These are phyloP conservation scores for Ctenoplectra terminalis DNA, from an alignment of 1,140 invertebrate species.

Conservation along the genomic window DNA sequence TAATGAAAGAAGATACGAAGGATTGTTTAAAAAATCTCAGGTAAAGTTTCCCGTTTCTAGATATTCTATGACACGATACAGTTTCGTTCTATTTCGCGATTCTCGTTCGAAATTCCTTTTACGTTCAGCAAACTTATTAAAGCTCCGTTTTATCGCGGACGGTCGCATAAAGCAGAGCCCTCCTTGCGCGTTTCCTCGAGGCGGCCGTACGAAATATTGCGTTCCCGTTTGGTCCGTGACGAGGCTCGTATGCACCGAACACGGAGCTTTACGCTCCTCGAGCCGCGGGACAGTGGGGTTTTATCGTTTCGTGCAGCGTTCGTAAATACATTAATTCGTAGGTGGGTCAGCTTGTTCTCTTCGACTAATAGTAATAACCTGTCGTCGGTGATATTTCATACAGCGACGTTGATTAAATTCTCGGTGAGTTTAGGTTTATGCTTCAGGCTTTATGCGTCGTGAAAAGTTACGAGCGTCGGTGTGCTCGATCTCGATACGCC, in stretches of 20 bases:
- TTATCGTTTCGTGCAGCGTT: constrained; percentile 50
- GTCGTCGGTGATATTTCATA: constrained; percentile 55
- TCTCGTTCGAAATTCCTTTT: not conserved
- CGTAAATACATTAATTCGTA: constrained; percentile 58
- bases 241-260: not conserved
- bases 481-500: constrained; percentile 31
- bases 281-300: not conserved
- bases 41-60: not conserved
- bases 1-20: too few species aligned
- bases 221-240: too few species aligned
- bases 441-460: constrained; percentile 41
- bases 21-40: too few species aligned
- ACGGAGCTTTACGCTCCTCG: not conserved
- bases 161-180: not conserved
- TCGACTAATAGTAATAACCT: constrained; percentile 60
- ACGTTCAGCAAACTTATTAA: constrained; percentile 8
- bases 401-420: constrained; percentile 63
- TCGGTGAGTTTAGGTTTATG: constrained; percentile 42
- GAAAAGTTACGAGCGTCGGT: constrained; percentile 40
- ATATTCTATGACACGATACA: not conserved
- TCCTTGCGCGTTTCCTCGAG: not conserved
- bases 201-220: not conserved
- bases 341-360: constrained; percentile 46
- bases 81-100: not conserved
- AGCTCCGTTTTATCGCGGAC: not conserved